Evolutionary conservation across 92 coral and sea anemone species (phyloP).

Genomic region (Muricea muricata): DNA sequence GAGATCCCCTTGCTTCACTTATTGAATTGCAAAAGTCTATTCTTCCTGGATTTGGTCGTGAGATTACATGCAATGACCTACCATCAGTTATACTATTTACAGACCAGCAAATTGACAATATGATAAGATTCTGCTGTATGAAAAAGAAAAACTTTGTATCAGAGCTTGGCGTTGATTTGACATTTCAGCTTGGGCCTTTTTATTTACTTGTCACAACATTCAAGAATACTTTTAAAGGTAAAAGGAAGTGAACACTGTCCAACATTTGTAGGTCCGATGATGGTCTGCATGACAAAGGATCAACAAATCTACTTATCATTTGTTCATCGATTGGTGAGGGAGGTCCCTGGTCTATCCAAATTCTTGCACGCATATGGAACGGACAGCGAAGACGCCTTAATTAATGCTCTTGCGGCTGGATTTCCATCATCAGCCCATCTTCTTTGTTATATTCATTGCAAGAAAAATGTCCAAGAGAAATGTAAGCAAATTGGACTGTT

Average conservation of each 20-base stretch:
- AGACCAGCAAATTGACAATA: slow-evolving; percentile 68
- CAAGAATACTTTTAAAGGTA: slow-evolving; percentile 49
- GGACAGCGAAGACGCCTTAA: slow-evolving; percentile 54
- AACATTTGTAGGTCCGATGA: slow-evolving; percentile 55
- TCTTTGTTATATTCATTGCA: slow-evolving; percentile 67
- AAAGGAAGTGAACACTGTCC: slow-evolving; percentile 45
- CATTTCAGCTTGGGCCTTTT: slow-evolving; percentile 78
- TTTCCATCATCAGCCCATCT: slow-evolving; percentile 47
- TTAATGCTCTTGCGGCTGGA: slow-evolving; percentile 64
- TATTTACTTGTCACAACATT: slow-evolving; percentile 72
- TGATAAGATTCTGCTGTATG: slow-evolving; percentile 69
- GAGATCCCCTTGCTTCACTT: slow-evolving; percentile 67
- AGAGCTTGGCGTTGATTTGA: slow-evolving; percentile 75
- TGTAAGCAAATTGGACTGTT: slow-evolving; percentile 42
- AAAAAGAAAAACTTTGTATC: slow-evolving; percentile 48
- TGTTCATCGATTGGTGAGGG: slow-evolving; percentile 61
- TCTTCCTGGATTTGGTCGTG: slow-evolving; percentile 17
- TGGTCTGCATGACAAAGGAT: slow-evolving; percentile 70
- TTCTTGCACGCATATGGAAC: slow-evolving; percentile 62
- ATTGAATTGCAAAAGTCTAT: slow-evolving; percentile 67
- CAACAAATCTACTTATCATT: slow-evolving; percentile 70
- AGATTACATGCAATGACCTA: slow-evolving; percentile 69
- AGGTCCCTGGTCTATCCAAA: slow-evolving; percentile 65
- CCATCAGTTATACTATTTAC: slow-evolving; percentile 72
- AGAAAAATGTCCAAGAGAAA: slow-evolving; percentile 53